Evolutionary conservation across 2,888 invertebrate species (phyloP).

Genomic region (Apotomis turbidana): DNA sequence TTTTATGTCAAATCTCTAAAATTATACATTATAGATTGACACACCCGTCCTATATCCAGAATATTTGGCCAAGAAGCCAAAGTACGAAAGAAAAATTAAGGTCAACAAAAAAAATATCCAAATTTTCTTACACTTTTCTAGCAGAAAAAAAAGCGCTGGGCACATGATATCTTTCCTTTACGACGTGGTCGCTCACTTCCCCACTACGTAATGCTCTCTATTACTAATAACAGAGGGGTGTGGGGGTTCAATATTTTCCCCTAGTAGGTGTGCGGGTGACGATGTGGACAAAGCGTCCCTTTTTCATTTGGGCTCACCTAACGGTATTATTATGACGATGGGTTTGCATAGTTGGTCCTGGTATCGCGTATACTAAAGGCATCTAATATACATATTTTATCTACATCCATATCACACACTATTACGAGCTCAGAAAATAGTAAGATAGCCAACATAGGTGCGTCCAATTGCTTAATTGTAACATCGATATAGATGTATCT

Average conservation of each 20-base stretch:
- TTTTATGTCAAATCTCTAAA: too few relatives aligned
- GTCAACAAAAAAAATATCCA: not conserved
- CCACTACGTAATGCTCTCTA: constrained; percentile 31
- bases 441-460: too few relatives aligned
- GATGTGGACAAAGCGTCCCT: constrained; percentile 32
- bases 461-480: too few relatives aligned
- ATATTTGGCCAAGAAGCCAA: not conserved
- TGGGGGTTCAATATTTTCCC: constrained; percentile 34
- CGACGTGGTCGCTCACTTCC: constrained; percentile 33
- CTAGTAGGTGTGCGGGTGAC: constrained; percentile 1
- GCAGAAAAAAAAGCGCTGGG: not conserved
- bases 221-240: constrained; percentile 32
- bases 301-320: constrained; percentile 35
- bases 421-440: too few relatives aligned
- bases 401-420: too few relatives aligned
- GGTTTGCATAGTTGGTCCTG: constrained; percentile 1
- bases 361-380: not conserved
- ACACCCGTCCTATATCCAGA: too few relatives aligned
- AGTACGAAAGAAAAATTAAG: not conserved
- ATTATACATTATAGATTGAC: too few relatives aligned
- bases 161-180: constrained; percentile 33
- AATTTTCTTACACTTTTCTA: constrained; percentile 12
- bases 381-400: too few relatives aligned
- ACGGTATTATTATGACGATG: constrained; percentile 27
- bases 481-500: too few relatives aligned